Conservation (phyloP, 2,797 vertebrate genomes). For the Silurus aristotelis region DNA sequence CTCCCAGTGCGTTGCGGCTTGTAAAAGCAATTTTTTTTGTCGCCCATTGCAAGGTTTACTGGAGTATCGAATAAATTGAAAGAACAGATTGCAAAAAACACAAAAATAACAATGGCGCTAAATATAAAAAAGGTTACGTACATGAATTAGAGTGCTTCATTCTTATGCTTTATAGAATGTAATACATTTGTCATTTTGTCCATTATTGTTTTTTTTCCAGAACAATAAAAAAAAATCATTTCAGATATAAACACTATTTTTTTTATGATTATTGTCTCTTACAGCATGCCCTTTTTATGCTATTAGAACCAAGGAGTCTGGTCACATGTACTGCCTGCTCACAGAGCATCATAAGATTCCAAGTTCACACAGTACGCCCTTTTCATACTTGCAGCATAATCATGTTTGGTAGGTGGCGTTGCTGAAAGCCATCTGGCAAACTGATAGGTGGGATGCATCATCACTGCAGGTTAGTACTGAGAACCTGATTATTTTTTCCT, state of each 20-base stretch:
- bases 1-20: conserved; percentile 68
- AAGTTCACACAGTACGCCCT: conserved; percentile 33
- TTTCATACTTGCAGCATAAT: conserved; percentile 33
- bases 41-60: background rate
- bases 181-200: background rate
- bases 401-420: conserved; percentile 33
- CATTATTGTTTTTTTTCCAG: background rate
- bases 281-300: background rate
- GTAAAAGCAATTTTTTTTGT: conserved; percentile 57
- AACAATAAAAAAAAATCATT: conserved; percentile 13
- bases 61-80: background rate
- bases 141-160: background rate
- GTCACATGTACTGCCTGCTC: conserved; percentile 25
- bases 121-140: background rate
- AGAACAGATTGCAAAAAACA: background rate
- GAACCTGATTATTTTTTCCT: conserved; percentile 15
- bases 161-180: background rate
- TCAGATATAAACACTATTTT: background rate
- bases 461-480: conserved; percentile 41
- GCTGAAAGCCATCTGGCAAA: conserved; percentile 45
- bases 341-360: conserved; percentile 23
- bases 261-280: background rate
- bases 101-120: background rate
- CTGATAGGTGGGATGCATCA: conserved; percentile 49
- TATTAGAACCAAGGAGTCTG: background rate